Evolutionary conservation across 2,888 invertebrate genomes (phyloP).

Genomic region (Dromius quadrimaculatus): DNA sequence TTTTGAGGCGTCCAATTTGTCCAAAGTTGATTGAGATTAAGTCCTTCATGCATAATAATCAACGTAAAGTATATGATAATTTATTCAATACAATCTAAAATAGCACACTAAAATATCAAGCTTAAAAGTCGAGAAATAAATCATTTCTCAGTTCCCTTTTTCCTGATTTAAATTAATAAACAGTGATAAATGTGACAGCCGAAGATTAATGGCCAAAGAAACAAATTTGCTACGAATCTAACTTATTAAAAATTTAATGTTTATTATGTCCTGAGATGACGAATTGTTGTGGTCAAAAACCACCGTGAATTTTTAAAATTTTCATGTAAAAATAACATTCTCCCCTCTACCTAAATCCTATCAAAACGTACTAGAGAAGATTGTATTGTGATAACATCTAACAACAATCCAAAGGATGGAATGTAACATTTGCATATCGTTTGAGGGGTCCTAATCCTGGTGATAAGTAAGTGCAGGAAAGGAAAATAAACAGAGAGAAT

Average conservation of each 20-base stretch:
- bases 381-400: slow-evolving; percentile 45
- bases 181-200: slow-evolving; percentile 39
- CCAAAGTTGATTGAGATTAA: slow-evolving; percentile 51
- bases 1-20: slow-evolving; percentile 51
- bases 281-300: neutral
- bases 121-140: no score
- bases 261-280: slow-evolving; percentile 14
- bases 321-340: no score
- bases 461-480: slow-evolving; percentile 28
- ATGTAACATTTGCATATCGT: slow-evolving; percentile 49
- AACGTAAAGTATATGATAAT: slow-evolving; percentile 44
- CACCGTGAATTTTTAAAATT: no score
- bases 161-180: slow-evolving; percentile 40
- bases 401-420: slow-evolving; percentile 17
- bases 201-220: slow-evolving; percentile 36
- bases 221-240: slow-evolving; percentile 31
- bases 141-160: no score
- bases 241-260: slow-evolving; percentile 37
- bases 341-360: no score
- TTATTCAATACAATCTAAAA: slow-evolving; percentile 33
- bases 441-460: slow-evolving; percentile 20
- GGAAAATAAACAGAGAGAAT: no score
- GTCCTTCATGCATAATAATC: slow-evolving; percentile 46
- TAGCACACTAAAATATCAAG: slow-evolving; percentile 16
- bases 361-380: no score